phyloP scores from a whole-genome alignment of 2,888 invertebrate genomes.

The Diloba caeruleocephala region DNA sequence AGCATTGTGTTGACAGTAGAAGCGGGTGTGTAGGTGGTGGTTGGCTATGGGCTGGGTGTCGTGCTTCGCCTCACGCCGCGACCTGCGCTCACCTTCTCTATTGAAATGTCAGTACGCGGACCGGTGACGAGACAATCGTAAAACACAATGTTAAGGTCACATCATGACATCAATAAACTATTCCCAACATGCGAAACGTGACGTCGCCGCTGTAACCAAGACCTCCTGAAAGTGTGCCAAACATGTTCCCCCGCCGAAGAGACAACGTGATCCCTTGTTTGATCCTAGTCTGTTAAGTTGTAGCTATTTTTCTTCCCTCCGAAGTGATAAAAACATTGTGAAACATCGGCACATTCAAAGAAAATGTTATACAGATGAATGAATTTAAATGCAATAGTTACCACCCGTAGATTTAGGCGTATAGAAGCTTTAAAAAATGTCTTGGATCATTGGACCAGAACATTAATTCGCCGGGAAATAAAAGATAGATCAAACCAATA shows the following conservation, averaged over 20 bases:
- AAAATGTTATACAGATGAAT: constrained; percentile 12
- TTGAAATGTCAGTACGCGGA: constrained; percentile 87
- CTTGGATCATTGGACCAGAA: constrained; percentile 14
- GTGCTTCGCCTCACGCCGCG: constrained; percentile 83
- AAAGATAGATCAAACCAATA: constrained; percentile 15
- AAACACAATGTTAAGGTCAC: constrained; percentile 88
- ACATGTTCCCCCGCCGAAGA: constrained; percentile 72
- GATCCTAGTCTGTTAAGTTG: constrained; percentile 47
- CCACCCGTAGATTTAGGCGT: constrained; percentile 9
- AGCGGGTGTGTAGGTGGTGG: constrained; percentile 60
- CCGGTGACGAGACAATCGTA: constrained; percentile 88
- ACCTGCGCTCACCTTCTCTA: constrained; percentile 86
- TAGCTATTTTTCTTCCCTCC: constrained; percentile 49
- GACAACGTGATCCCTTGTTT: constrained; percentile 69
- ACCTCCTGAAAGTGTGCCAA: constrained; percentile 84
- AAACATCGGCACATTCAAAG: constrained; percentile 25
- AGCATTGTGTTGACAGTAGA: constrained; percentile 55
- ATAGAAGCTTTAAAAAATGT: constrained; percentile 12
- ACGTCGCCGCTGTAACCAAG: constrained; percentile 80
- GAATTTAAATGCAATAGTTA: constrained; percentile 9
- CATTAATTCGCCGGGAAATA: constrained; percentile 27
- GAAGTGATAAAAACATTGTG: constrained; percentile 21
- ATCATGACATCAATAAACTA: constrained; percentile 89
- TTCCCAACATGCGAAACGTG: constrained; percentile 86
- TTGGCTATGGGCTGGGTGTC: constrained; percentile 70